Base-by-base conservation (phyloP, 1,140 invertebrate genomes). In the Dryas iulia region DNA sequence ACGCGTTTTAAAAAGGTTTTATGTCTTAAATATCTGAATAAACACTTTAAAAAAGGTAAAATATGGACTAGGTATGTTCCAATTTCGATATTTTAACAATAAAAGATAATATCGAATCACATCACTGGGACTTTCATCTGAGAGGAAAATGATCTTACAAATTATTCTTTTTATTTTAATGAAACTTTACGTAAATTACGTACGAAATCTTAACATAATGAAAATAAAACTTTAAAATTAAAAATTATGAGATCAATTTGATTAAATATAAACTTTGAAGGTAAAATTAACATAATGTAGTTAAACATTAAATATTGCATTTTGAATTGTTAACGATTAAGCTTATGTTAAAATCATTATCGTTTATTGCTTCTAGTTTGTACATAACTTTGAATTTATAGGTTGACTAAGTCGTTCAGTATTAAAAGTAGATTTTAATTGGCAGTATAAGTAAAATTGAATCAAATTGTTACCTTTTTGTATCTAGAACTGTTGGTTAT, bases 251-350 rank as follows among this genome's bases (percentile, higher is more conserved):
- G 6, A 21, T 47, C 14, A 6, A 47, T 47, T 47, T 18, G 39
- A 47, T 21, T 18, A 21, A 47, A 47, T 21, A 47, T 21, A 21
- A 18, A 21, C 39, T 47, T 47, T 2, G 39, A 47, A 47, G 18
- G 39, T 47, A 47, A 18, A 47, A 56, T 56, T 25, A 56, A 56
- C 18, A 56, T 56, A 69, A 69, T 52, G 52, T 69, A 58, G 70
- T 56, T 63, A 71, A 65, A 67, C 70, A 73, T 72, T 74, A 72
- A 73, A 75, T 73, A 75, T 72, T 69, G 70, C 73, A 56, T 56
- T 25, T 25, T 24, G 12, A 56, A 56, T 25, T 56, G 39, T 47
- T 47, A 47, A 56, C 21, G 24, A 56, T 56, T 25, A 56, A 56
- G 53, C 24, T 6, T 26, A 26, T 12, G 12, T 56, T 25, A 12